Evolutionary conservation across 2,113 vertebrate genomes (phyloP).

Genomic region (Nesoenas mayeri): DNA sequence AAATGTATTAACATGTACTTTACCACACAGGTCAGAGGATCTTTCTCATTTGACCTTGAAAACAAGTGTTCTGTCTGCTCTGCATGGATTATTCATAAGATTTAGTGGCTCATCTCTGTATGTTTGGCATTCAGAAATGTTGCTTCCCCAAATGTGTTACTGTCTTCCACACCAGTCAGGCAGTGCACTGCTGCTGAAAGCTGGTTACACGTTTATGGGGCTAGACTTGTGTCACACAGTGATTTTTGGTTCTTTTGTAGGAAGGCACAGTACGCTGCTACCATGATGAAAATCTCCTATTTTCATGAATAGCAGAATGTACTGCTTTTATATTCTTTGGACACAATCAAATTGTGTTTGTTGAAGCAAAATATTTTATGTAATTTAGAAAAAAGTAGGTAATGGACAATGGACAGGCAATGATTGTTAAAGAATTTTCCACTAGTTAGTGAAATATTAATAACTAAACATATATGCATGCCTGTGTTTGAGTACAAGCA

Average conservation of each 20-base stretch:
- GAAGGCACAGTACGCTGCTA: neutral
- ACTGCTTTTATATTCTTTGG: neutral
- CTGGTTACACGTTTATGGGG: neutral
- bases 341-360: neutral
- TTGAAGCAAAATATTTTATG: neutral
- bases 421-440: neutral
- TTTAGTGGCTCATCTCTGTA: constrained; percentile 27
- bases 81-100: constrained; percentile 61
- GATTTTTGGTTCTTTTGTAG: neutral
- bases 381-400: neutral
- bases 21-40: constrained; percentile 43
- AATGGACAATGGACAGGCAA: neutral
- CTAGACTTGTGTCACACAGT: neutral
- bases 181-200: neutral
- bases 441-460: neutral
- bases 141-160: neutral
- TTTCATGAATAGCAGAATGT: neutral
- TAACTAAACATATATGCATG: neutral
- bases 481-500: neutral
- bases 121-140: constrained; percentile 17
- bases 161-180: neutral
- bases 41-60: constrained; percentile 51
- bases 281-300: neutral
- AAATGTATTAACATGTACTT: constrained; percentile 40
- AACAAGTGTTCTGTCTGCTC: constrained; percentile 55